These are phyloP conservation scores for Odontocolon sp. DNA, from an alignment of 2,888 invertebrate species.

Conservation along the genomic window DNA sequence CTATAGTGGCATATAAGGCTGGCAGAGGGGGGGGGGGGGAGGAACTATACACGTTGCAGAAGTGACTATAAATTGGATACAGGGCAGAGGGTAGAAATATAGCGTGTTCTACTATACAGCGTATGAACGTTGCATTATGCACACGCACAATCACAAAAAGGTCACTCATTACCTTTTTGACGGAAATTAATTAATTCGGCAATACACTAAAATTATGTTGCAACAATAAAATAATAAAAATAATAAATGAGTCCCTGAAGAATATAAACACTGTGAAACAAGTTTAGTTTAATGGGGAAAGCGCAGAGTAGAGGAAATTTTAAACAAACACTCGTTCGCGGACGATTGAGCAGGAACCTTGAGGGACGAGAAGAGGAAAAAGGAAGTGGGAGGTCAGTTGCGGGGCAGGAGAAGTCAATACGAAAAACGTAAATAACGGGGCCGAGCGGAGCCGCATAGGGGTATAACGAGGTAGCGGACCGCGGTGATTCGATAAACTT, in stretches of 20 bases:
- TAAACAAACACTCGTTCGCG: not conserved
- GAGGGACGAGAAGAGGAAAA: not conserved
- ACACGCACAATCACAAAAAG: no score
- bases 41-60: not conserved
- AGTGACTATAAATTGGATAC: conserved; percentile 27
- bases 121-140: no score
- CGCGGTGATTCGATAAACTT: conserved; percentile 51
- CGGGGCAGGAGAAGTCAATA: conserved; percentile 50
- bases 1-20: no score
- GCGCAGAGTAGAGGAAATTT: conserved; percentile 22
- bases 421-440: conserved; percentile 48
- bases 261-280: no score
- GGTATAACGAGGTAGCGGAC: conserved; percentile 54
- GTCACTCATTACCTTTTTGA: no score
- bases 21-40: not conserved
- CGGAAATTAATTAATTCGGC: no score
- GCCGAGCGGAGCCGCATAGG: conserved; percentile 46
- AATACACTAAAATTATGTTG: no score
- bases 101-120: no score
- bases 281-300: no score
- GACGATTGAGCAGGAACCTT: not conserved
- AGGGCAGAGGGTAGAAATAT: no score
- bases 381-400: conserved; percentile 19
- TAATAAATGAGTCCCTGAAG: no score
- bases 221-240: no score